Conservation (phyloP, 2,113 vertebrate species). For the Mormyrus lacerda region DNA sequence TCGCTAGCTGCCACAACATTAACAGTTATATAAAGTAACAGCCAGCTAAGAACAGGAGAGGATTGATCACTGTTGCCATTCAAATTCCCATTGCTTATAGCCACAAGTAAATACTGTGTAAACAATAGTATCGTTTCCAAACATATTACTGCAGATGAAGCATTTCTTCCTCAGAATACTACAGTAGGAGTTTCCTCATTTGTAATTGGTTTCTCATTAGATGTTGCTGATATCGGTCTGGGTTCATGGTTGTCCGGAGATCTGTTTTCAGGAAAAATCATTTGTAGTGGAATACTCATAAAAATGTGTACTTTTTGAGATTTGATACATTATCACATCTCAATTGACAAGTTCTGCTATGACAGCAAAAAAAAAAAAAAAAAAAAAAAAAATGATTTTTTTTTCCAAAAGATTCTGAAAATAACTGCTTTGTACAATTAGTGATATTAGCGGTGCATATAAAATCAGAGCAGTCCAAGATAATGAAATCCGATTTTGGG, state of each 20-base stretch:
- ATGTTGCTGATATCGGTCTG: neutral
- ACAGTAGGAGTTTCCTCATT: neutral
- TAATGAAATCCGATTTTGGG: slow-evolving; percentile 16
- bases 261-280: neutral
- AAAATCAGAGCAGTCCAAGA: slow-evolving; percentile 1
- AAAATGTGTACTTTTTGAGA: neutral
- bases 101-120: neutral
- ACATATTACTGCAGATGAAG: neutral
- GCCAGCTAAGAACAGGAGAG: neutral
- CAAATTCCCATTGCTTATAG: neutral
- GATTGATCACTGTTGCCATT: neutral
- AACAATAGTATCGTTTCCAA: neutral
- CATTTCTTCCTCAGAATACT: neutral
- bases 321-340: neutral
- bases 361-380: neutral
- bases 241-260: neutral
- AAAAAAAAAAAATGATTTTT: neutral
- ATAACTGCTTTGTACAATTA: slow-evolving; percentile 7
- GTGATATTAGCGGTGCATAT: neutral
- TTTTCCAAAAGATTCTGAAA: neutral
- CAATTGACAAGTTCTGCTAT: neutral
- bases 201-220: neutral
- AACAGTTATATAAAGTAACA: neutral
- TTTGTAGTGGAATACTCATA: neutral
- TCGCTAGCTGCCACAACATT: neutral